A percentile compares a stretch with the other conserved stretches of the same genome.
Evolutionary conservation across 2,888 invertebrate genomes (phyloP).

Genomic region (Xanthia icteritia): DNA sequence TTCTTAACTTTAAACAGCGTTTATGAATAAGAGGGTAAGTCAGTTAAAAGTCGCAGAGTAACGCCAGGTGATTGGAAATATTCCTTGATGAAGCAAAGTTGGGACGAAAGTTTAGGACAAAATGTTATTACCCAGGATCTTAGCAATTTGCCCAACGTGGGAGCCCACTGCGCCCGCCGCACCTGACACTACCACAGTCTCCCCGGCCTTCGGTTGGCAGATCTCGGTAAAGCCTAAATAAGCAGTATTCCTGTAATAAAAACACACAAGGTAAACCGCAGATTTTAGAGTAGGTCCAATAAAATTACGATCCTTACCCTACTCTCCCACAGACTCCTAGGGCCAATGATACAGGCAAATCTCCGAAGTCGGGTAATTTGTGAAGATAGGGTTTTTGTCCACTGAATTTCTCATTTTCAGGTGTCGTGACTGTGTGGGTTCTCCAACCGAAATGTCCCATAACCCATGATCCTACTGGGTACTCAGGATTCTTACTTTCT

Average conservation of each 20-base stretch:
- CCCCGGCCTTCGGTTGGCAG: conserved; percentile 92
- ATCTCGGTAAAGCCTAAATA: conserved; percentile 93
- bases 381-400: conserved; percentile 79
- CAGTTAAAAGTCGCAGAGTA: not conserved
- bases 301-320: conserved; percentile 85
- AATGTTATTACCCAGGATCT: conserved; percentile 89
- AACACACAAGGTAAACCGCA: not conserved
- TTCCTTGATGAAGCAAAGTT: not conserved
- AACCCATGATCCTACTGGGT: conserved; percentile 91
- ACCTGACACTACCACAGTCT: conserved; percentile 92
- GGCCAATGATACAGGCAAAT: conserved; percentile 90
- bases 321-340: conserved; percentile 92
- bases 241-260: conserved; percentile 90
- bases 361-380: conserved; percentile 89
- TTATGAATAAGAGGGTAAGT: no score
- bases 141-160: conserved; percentile 94
- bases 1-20: no score
- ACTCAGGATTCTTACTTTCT: conserved; percentile 91
- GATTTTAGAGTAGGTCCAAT: not conserved
- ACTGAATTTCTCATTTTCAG: conserved; percentile 73
- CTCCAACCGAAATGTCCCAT: conserved; percentile 93
- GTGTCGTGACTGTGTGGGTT: conserved; percentile 89
- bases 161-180: conserved; percentile 94
- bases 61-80: not conserved
- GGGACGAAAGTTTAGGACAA: not conserved